These are phyloP conservation scores for Propithecus deckenii DNA, from an alignment of 2,797 vertebrate genomes.

Conservation along the genomic window DNA sequence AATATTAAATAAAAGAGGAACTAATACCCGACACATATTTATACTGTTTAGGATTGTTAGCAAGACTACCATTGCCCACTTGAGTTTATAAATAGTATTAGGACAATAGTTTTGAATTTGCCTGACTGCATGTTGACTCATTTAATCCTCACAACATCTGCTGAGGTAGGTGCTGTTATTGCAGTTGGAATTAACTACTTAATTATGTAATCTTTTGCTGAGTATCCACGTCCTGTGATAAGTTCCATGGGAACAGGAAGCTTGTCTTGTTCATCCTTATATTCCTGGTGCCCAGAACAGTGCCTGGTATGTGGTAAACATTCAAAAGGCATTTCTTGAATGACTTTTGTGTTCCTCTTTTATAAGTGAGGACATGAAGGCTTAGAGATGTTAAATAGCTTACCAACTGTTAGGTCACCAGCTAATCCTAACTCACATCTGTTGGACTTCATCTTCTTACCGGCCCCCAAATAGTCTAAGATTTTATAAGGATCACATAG, in stretches of 20 bases:
- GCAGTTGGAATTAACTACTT: background rate
- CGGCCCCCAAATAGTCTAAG: background rate
- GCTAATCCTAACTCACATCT: conserved; percentile 45
- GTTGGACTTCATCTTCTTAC: conserved; percentile 46
- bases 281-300: background rate
- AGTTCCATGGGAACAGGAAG: background rate
- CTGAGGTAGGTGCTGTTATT: background rate
- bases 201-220: background rate
- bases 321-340: background rate
- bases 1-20: background rate
- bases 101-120: background rate
- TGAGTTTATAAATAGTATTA: background rate
- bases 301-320: background rate
- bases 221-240: background rate
- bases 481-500: conserved; percentile 49
- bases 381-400: conserved; percentile 41
- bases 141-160: background rate
- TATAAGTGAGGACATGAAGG: background rate
- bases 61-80: background rate
- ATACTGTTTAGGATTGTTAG: background rate
- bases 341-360: background rate
- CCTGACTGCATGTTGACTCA: background rate
- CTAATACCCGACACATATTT: background rate
- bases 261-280: background rate
- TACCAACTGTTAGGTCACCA: conserved; percentile 46